These are phyloP conservation scores for Hydrolagus affinis DNA, from an alignment of 2,113 vertebrate species.

Conservation along the genomic window DNA sequence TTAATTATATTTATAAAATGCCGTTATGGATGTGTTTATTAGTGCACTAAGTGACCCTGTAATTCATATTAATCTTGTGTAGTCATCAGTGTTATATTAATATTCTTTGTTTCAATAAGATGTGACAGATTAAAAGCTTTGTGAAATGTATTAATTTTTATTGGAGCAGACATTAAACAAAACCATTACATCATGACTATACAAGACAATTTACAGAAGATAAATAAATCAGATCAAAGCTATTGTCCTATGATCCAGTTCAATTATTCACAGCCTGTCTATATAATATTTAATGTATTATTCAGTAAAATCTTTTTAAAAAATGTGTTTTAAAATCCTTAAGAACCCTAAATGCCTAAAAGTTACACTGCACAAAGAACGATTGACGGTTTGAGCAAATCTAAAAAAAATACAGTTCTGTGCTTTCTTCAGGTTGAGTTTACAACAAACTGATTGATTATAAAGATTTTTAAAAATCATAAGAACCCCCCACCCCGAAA, in stretches of 20 bases:
- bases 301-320: background rate
- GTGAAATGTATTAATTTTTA: slow-evolving; percentile 32
- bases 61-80: slow-evolving; percentile 31
- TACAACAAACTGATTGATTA: background rate
- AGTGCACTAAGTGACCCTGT: slow-evolving; percentile 30
- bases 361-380: background rate
- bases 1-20: slow-evolving; percentile 32
- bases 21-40: slow-evolving; percentile 31
- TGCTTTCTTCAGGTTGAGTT: background rate
- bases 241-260: slow-evolving; percentile 28
- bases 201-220: slow-evolving; percentile 28
- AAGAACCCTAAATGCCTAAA: background rate
- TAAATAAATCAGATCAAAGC: slow-evolving; percentile 32
- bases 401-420: background rate
- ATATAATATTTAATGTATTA: slow-evolving; percentile 24
- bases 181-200: slow-evolving; percentile 28
- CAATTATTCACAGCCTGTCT: slow-evolving; percentile 20
- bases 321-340: background rate
- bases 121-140: slow-evolving; percentile 32
- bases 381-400: background rate
- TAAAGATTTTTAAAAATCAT: background rate
- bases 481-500: background rate
- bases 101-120: slow-evolving; percentile 32
- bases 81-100: slow-evolving; percentile 31
- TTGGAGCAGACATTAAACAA: slow-evolving; percentile 20